phyloP scores from a whole-genome alignment of 2,888 invertebrate species.

The Caenorhabditis sinica region DNA sequence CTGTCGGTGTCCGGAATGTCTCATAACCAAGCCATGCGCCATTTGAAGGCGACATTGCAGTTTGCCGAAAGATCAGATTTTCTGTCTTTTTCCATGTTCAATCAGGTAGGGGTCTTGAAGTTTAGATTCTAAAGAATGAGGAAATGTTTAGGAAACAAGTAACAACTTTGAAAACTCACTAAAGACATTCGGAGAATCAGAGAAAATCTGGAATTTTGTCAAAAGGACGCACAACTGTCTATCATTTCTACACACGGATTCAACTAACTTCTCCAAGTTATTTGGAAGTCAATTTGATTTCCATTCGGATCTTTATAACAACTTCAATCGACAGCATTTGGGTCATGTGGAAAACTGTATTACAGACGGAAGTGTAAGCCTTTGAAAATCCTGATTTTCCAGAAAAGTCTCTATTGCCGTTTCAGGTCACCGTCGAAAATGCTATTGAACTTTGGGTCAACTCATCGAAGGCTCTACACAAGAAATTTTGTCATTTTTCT shows the following conservation, averaged over 20 bases:
- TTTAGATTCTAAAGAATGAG: background rate
- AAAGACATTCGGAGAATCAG: background rate
- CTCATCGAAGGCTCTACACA: background rate
- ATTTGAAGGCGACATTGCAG: conserved; percentile 15
- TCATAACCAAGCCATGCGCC: conserved; percentile 43
- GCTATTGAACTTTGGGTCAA: conserved; percentile 32
- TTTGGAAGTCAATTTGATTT: conserved; percentile 23
- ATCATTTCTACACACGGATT: conserved; percentile 37
- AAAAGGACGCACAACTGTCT: background rate
- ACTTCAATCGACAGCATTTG: conserved; percentile 22
- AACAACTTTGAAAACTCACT: conserved; percentile 12
- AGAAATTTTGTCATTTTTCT: conserved; percentile 11
- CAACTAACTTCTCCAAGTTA: background rate
- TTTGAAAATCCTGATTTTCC: background rate
- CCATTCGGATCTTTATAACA: conserved; percentile 26
- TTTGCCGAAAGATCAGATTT: conserved; percentile 25
- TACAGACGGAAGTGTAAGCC: conserved; percentile 41
- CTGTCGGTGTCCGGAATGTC: conserved; percentile 38
- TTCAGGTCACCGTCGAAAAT: conserved; percentile 40
- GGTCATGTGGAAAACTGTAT: conserved; percentile 49
- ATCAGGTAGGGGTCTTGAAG: conserved; percentile 6
- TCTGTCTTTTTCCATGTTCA: conserved; percentile 40
- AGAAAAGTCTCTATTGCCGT: background rate
- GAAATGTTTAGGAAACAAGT: background rate
- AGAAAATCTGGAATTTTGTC: conserved; percentile 14